phyloP scores from a whole-genome alignment of 2,797 vertebrate genomes.

The Synaphobranchus kaupii region DNA sequence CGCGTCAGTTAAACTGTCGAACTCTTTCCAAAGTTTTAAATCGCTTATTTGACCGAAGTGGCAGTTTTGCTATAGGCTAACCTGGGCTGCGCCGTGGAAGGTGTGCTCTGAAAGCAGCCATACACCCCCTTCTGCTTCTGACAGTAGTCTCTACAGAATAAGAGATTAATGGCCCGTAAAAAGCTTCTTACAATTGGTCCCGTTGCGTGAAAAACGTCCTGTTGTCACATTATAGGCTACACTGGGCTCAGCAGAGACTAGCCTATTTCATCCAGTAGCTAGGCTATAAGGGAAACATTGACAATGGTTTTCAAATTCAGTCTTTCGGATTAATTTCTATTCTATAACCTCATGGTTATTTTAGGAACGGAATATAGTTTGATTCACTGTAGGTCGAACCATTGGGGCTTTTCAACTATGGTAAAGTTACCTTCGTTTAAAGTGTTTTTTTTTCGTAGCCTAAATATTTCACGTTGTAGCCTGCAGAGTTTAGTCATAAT shows the following conservation, averaged over 20 bases:
- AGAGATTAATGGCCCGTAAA: constrained; percentile 8
- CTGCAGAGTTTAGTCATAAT: too few relatives aligned
- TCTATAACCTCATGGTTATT: neutral
- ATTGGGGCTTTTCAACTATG: too few relatives aligned
- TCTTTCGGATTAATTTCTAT: neutral
- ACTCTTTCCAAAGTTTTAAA: neutral
- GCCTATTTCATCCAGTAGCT: neutral
- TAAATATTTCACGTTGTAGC: too few relatives aligned
- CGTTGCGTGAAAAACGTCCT: neutral
- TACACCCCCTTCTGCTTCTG: neutral
- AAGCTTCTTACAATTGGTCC: neutral
- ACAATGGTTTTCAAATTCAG: neutral
- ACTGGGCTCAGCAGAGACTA: neutral
- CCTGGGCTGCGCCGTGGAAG: neutral
- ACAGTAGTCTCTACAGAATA: neutral
- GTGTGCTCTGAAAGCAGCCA: neutral
- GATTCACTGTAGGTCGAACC: too few relatives aligned
- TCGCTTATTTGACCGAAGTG: neutral
- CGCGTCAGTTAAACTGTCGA: neutral
- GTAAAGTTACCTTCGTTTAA: too few relatives aligned
- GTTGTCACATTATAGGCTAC: neutral
- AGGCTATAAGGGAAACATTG: neutral
- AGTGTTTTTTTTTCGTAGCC: too few relatives aligned
- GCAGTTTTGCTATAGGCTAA: neutral
- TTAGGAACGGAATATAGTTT: neutral